phyloP scores from a whole-genome alignment of 2,113 vertebrate genomes.

The Rhombomys opimus region DNA sequence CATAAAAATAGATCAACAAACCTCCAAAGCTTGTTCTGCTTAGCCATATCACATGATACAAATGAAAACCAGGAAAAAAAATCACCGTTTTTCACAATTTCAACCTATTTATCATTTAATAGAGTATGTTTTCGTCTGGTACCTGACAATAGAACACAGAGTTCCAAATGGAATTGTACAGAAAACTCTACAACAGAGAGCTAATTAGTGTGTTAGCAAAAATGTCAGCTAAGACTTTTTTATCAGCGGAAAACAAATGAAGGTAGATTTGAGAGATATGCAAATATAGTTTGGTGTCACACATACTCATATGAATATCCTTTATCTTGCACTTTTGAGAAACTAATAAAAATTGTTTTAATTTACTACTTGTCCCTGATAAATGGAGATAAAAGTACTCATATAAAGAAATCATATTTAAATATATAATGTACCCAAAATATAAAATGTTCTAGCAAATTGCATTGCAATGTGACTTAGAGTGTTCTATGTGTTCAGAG shows the following conservation, averaged over 20 bases:
- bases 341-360: slow-evolving; percentile 69
- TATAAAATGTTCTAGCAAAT: not conserved
- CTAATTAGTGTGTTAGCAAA: slow-evolving; percentile 86
- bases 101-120: slow-evolving; percentile 73
- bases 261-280: slow-evolving; percentile 83
- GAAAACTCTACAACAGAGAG: slow-evolving; percentile 81
- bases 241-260: slow-evolving; percentile 82
- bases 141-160: slow-evolving; percentile 74
- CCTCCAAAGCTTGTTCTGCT: not conserved
- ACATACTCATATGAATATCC: slow-evolving; percentile 81
- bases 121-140: slow-evolving; percentile 65
- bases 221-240: slow-evolving; percentile 83
- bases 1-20: not conserved
- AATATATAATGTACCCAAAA: not conserved
- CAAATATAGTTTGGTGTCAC: slow-evolving; percentile 83
- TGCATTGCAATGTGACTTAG: not conserved
- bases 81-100: slow-evolving; percentile 14
- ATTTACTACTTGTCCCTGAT: slow-evolving; percentile 77
- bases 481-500: slow-evolving; percentile 1
- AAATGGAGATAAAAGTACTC: slow-evolving; percentile 73
- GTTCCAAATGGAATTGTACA: slow-evolving; percentile 70
- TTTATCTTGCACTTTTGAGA: slow-evolving; percentile 78
- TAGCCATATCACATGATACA: slow-evolving; percentile 47
- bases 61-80: slow-evolving; percentile 51
- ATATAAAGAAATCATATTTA: slow-evolving; percentile 23